Base-by-base conservation (phyloP, 2,888 invertebrate species). In the Rapana venosa region DNA sequence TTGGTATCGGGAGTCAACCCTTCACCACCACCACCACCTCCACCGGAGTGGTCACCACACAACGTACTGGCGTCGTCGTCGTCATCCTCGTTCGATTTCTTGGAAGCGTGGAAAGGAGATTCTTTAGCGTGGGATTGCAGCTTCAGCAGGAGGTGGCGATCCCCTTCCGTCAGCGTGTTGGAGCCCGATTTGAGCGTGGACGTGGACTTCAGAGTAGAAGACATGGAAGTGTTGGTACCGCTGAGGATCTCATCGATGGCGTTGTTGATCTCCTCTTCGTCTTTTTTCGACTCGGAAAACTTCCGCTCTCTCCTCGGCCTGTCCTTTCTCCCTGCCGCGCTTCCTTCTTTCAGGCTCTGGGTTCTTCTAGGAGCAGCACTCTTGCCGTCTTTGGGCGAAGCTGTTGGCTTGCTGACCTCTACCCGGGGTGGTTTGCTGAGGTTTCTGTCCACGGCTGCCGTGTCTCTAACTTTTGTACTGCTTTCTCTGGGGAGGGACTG, bases 191-290 rank as follows among this genome's bases (percentile, higher is more conserved):
- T 90, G 22, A 90, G 79, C 8, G 89, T 90, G 58, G 89, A 90
- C 8, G 92, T 92, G 15, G 93, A 93, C 88, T 89, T 92, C 2
- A 93, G 87, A 11, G 93, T 93, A 0, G 94, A 94, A 26, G 91
- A 91, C 35, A 92, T 87, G 30, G 93, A 93, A 0, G 93, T 92
- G 35, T 92, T 90, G n/a, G 94, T 94, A 77, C 93, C 92, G 81
- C 92, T 95, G 30, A 95, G 91, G 70, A 95, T 95, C 90, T 95
- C 95, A 83, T 95, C 94, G 88, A 95, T 94, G n/a, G 93, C 94
- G 61, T 94, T 93, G 88, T 94, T 93, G 70, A 95, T 93, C 74
- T 94, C 93, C 56, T 92, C 91, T 83, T 94, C 92, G 58, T 92
- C 91, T 30, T 93, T 92, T 58, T 89, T 94, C 15, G 92, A 92